Conservation (phyloP, 2,888 invertebrate species). For the Hipparchia semele region DNA sequence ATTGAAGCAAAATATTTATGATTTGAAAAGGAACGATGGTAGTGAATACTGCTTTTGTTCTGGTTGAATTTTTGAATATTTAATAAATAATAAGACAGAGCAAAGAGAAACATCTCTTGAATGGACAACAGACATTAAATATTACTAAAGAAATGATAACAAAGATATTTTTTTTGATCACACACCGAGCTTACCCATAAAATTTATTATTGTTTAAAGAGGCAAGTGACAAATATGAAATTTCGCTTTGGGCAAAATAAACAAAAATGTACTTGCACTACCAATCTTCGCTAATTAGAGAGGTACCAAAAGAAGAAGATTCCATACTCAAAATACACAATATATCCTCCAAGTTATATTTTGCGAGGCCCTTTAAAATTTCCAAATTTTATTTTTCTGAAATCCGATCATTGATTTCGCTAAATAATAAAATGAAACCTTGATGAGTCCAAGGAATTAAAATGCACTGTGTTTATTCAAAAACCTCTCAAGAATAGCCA, state of each 20-base stretch:
- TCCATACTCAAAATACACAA: too few species aligned
- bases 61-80: conserved; percentile 20
- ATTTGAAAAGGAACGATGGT: conserved; percentile 11
- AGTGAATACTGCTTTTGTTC: conserved; percentile 14
- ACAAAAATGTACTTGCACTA: too few species aligned
- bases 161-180: conserved; percentile 9
- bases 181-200: not conserved
- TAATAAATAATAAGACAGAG: conserved; percentile 17
- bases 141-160: conserved; percentile 18
- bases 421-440: too few species aligned
- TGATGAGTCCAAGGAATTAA: too few species aligned
- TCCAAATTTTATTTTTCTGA: too few species aligned
- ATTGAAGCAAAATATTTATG: conserved; percentile 15
- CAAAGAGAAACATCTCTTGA: not conserved
- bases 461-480: too few species aligned
- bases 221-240: not conserved
- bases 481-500: not conserved
- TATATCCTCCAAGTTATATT: too few species aligned
- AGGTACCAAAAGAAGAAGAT: too few species aligned
- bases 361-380: too few species aligned
- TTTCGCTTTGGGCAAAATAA: too few species aligned
- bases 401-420: too few species aligned
- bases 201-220: not conserved
- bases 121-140: conserved; percentile 23
- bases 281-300: too few species aligned